These are phyloP conservation scores for Miltochrista miniata DNA, from an alignment of 2,888 invertebrate genomes.

Conservation along the genomic window DNA sequence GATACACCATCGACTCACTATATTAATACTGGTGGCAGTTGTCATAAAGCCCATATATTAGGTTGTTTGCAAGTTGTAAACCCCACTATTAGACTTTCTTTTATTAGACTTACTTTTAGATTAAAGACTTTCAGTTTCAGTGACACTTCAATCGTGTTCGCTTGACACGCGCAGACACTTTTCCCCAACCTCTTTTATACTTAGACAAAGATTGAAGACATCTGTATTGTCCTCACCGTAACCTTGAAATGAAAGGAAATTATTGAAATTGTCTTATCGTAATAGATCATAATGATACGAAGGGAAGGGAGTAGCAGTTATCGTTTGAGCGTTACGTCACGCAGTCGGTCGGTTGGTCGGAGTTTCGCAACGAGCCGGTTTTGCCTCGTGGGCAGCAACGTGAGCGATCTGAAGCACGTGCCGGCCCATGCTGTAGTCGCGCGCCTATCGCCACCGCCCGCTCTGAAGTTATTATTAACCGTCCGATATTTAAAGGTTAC, in stretches of 20 bases:
- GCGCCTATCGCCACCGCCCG: not conserved
- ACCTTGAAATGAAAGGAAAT: constrained; percentile 1
- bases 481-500: not conserved
- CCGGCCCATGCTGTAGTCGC: not conserved
- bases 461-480: constrained; percentile 1
- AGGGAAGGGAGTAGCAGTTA: not conserved
- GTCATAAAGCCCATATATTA: no score
- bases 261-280: not conserved
- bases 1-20: no score
- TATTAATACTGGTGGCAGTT: no score
- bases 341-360: constrained; percentile 25
- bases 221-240: not conserved
- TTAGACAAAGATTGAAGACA: no score
- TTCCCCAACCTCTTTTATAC: no score
- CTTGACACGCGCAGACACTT: no score
- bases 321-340: constrained; percentile 10
- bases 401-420: constrained; percentile 25
- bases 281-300: not conserved
- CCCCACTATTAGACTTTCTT: no score
- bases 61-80: no score
- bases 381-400: constrained; percentile 29
- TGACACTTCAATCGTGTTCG: no score
- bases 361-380: constrained; percentile 27
- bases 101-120: no score
- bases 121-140: no score